Percentiles rank a stretch among this genome's conserved stretches.
phyloP scores from a whole-genome alignment of 2,888 invertebrate species.

The Hydriomena furcata region DNA sequence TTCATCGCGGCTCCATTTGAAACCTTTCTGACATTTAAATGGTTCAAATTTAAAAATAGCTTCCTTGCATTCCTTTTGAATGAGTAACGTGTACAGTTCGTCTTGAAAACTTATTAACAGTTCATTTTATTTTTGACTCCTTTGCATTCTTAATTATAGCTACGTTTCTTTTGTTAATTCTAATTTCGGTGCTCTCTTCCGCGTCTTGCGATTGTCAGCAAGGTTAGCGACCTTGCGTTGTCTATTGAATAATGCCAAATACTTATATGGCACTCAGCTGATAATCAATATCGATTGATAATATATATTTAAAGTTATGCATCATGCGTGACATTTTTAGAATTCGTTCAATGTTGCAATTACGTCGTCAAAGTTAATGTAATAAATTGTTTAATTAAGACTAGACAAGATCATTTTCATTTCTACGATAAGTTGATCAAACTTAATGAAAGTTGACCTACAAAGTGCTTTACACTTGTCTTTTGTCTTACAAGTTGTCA shows the following conservation, averaged over 20 bases:
- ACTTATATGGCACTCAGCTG: slow-evolving; percentile 36
- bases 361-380: too few species aligned
- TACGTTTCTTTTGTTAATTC: background rate
- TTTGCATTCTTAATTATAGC: slow-evolving; percentile 19
- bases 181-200: background rate
- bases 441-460: too few species aligned
- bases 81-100: slow-evolving; percentile 34
- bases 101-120: slow-evolving; percentile 23
- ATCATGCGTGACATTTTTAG: background rate
- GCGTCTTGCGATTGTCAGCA: slow-evolving; percentile 35
- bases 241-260: slow-evolving; percentile 39
- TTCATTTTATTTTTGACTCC: too few species aligned
- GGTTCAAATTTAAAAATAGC: slow-evolving; percentile 43
- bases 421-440: too few species aligned
- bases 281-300: slow-evolving; percentile 25
- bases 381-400: too few species aligned
- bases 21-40: slow-evolving; percentile 38
- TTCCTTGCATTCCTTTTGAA: slow-evolving; percentile 40
- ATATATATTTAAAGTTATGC: slow-evolving; percentile 1
- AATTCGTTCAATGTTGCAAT: background rate
- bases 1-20: slow-evolving; percentile 24
- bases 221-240: slow-evolving; percentile 45
- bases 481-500: too few species aligned
- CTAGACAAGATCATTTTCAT: too few species aligned
- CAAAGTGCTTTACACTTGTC: too few species aligned